Conservation (phyloP, 2,113 vertebrate species). For the Panurus biarmicus region DNA sequence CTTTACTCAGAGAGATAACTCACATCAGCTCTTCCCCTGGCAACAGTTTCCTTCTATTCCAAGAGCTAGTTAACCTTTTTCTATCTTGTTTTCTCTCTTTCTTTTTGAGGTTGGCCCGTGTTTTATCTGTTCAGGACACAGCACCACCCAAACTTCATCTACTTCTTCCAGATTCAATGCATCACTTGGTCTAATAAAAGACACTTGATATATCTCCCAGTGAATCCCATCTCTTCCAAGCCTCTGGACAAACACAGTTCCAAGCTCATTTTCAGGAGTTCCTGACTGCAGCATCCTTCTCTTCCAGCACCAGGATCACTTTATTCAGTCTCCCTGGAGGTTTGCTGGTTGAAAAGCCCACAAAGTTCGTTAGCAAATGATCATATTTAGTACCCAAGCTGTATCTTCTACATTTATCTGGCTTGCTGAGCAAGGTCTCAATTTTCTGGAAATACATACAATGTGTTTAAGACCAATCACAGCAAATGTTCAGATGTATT, state of each 20-base stretch:
- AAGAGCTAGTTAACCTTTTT: not conserved
- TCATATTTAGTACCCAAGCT: not conserved
- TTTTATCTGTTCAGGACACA: not conserved
- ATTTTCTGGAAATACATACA: not conserved
- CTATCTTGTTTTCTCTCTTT: not conserved
- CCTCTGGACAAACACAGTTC: not conserved
- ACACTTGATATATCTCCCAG: not conserved
- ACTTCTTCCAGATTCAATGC: not conserved
- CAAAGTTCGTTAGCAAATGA: not conserved
- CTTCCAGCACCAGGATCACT: not conserved
- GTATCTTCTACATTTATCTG: not conserved
- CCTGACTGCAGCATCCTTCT: not conserved
- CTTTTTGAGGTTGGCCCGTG: not conserved
- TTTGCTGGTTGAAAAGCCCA: not conserved
- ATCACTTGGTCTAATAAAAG: not conserved
- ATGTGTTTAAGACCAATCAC: not conserved
- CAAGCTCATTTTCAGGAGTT: not conserved
- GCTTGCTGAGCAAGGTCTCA: not conserved
- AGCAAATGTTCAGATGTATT: not conserved
- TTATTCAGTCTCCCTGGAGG: not conserved
- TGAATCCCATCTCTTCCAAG: not conserved
- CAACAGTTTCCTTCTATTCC: not conserved
- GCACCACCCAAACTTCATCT: rapidly evolving
- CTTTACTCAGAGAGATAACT: not conserved
- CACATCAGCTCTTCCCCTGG: not conserved